phyloP scores from a whole-genome alignment of 2,888 invertebrate genomes.

The Boloria euphrosyne region DNA sequence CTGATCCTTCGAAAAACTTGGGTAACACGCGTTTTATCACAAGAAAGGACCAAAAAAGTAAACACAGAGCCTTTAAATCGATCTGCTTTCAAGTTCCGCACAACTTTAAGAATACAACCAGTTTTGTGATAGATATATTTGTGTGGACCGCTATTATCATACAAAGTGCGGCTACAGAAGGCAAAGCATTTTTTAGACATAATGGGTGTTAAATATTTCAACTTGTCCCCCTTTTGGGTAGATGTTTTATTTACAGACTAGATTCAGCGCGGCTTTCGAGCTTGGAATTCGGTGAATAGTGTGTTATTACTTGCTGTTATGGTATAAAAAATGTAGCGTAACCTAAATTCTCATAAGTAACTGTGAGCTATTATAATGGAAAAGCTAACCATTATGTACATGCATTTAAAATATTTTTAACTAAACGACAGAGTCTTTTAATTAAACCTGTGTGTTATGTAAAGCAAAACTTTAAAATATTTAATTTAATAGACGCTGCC shows the following conservation, averaged over 20 bases:
- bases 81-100: slow-evolving; percentile 27
- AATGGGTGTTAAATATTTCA: slow-evolving; percentile 47
- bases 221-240: slow-evolving; percentile 39
- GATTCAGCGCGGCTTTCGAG: not conserved
- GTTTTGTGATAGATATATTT: slow-evolving; percentile 39
- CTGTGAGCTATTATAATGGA: not conserved
- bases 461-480: no score
- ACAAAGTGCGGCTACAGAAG: slow-evolving; percentile 42
- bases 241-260: slow-evolving; percentile 42
- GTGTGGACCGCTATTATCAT: slow-evolving; percentile 40
- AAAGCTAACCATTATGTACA: no score
- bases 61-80: slow-evolving; percentile 27
- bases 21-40: slow-evolving; percentile 3
- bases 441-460: no score
- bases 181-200: slow-evolving; percentile 41
- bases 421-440: no score
- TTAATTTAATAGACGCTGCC: no score
- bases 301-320: slow-evolving; percentile 16
- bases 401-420: no score
- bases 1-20: slow-evolving; percentile 18
- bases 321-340: slow-evolving; percentile 1
- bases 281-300: slow-evolving; percentile 4
- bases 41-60: slow-evolving; percentile 21
- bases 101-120: slow-evolving; percentile 16
- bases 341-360: not conserved